Evolutionary conservation across 2,888 invertebrate species (phyloP), one percentile per base, ranked within the genome.

Genomic region (Mycalesis mineus): DNA sequence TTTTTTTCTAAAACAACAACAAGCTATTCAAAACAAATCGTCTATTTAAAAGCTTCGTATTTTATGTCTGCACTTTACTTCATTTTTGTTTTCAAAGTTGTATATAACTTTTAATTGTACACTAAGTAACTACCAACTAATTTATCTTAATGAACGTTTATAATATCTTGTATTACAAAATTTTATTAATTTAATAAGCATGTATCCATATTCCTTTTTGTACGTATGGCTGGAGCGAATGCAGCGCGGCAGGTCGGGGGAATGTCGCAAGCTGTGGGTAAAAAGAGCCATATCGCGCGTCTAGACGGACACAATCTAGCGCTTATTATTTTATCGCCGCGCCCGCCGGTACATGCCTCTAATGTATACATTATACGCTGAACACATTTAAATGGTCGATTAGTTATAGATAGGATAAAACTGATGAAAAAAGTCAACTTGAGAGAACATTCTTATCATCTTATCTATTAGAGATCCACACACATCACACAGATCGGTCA

Each of bases 271-370:
- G 14, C 7, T 14, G 47, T 8, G 31, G 11, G 47, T 33, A 47
- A 31, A 33, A 31, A 33, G 15, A 9, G 45, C 29, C 45, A 4
- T 31, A 14, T 31, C 33, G 47, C 47, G 11, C 6, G 47, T 47
- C 33, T 47, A 33, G 15, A 14, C 33, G 33, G 15, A 22, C 13
- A 44, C 15, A 33, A 47, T 47, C 31, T 33, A 47, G 31, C 33
- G n/a, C 47, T 33, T 47, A 47, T 33, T 33, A 47, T 31, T 9
- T 9, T 33, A 22, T 42, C 44, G 44, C 42, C 42, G 31, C 47
- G 33, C 33, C 33, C 47, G 14, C n/a, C 33, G 15, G 1, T 1
- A 14, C 14, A 29, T 13, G n/a, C 14, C 29, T 31, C 8, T 45
- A 15, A 45, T 45, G 31, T 31, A 47, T 47, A 47, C 33, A 11